Evolutionary conservation across 2,888 invertebrate species (phyloP), one percentile per base, ranked within the genome.

Genomic region (Agrochola litura): DNA sequence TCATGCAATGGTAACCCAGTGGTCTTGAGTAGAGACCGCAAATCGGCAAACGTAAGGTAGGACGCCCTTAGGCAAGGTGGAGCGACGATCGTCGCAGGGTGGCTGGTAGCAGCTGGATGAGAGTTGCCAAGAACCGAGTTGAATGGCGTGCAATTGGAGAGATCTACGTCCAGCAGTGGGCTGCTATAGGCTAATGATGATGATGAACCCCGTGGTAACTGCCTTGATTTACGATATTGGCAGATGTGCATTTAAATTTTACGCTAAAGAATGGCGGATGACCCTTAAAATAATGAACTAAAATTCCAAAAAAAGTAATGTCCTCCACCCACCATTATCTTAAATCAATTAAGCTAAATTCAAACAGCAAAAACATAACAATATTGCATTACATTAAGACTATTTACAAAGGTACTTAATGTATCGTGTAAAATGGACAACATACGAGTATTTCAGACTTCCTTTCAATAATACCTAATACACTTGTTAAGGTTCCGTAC

Each of bases 401-500:
- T 41, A 16, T 70, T 73, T 43, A 52, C 14, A 25, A 81, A 37
- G 58, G 30, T 46, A 41, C 30, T 1, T 79, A 73, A 56, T 84
- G 49, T 43, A 52, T 37, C 37, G 19, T 46, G 37, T 56, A 43
- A 67, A 71, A 84, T 52, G n/a, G 52, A 49, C 41, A 78, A 68
- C 75, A 81, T 30, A n/a, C n/a, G n/a, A n/a, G n/a, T n/a, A 77
- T 77, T 84, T 74, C 76, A 65, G 73, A 73, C 65, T 78, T 87
- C 78, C 81, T 69, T 81, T 85, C 71, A 77, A 81, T 86, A 84
- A 85, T 77, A 84, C 64, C 81, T 73, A 86, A 78, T 86, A 86
- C 41, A 54, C 41, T 71, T 52, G 68, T 56, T 66, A 75, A 61
- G 58, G 61, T 8, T 9, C 4, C 1, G 60, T 69, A 87, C 16